Evolutionary conservation across 2,113 vertebrate genomes (phyloP), one percentile per base, ranked within the genome.

Genomic region (Paralichthys olivaceus): DNA sequence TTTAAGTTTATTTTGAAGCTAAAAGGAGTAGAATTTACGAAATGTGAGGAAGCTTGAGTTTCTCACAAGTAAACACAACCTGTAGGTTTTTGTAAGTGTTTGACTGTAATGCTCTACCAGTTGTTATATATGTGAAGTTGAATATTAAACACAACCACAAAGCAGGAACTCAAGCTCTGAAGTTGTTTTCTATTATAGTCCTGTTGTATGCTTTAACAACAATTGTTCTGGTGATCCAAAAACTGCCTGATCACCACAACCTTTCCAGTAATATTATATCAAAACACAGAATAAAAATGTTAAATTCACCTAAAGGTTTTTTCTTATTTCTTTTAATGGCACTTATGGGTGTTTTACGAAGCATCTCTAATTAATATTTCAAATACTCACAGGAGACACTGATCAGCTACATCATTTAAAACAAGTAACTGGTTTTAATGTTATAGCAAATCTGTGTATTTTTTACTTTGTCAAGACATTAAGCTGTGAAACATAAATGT

Each of bases 111-210:
- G 45, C 19, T 68, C 59, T 22, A 65, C 59, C 51, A 61, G 59
- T 20, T 63, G n/a, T 77, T 70, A 69, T 34, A 56, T 43, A 75
- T 7, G 29, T 72, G 20, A 66, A 68, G 57, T 47, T 85, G 25
- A 75, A 75, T 72, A 40, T 67, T 63, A 49, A 83, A 85, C 23
- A 70, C 19, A 28, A 65, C 28, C 62, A 75, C 23, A 54, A 68
- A 28, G 45, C 49, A 56, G 34, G 26, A 56, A 19, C 54, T n/a
- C 56, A 25, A 53, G n/a, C 25, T 72, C 20, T 49, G 13, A 11
- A 66, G 49, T 47, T 37, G 14, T 49, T 72, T n/a, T 69, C 17
- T 0, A 12, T 25, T 66, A 40, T 40, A n/a, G 19, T 28, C 34
- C 22, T 56, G 15, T 51, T 78, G 22, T 29, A 19, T 22, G 29